Evolutionary conservation across 2,797 vertebrate genomes (phyloP).

Genomic region (Micromesistius poutassou): DNA sequence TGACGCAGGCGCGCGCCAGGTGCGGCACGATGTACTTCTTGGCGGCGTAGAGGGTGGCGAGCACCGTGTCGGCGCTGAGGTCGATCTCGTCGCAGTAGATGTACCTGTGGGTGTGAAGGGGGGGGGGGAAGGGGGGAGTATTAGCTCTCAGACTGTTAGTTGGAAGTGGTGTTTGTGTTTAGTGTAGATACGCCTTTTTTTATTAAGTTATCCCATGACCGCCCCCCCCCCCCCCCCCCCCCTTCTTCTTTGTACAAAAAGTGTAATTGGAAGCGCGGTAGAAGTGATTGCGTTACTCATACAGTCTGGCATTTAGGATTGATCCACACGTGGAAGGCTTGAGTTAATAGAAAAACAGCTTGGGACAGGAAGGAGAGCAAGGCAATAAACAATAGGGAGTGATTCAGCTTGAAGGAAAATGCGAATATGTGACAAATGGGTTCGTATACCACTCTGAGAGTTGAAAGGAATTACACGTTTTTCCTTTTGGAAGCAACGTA

Average conservation of each 20-base stretch:
- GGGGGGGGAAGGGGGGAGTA: neutral
- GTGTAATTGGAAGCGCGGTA: neutral
- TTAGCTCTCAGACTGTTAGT: neutral
- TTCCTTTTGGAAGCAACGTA: neutral
- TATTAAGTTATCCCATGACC: neutral
- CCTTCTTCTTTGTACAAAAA: neutral
- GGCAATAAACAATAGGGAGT: conserved; percentile 21
- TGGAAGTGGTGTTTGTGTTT: neutral
- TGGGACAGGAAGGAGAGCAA: conserved; percentile 10
- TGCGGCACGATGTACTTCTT: conserved; percentile 99
- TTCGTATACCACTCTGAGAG: conserved; percentile 8
- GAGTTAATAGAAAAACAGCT: conserved; percentile 25
- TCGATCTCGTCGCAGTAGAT: conserved; percentile 99
- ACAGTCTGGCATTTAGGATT: conserved; percentile 30
- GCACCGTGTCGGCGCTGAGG: conserved; percentile 91
- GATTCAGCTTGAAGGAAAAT: conserved; percentile 36
- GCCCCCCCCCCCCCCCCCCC: too few relatives aligned
- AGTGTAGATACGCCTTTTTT: neutral
- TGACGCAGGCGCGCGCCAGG: conserved; percentile 93
- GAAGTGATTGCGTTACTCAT: conserved; percentile 39
- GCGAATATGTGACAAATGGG: conserved; percentile 20
- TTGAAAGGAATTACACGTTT: conserved; percentile 16
- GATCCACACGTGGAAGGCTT: conserved; percentile 23
- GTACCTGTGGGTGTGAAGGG: conserved; percentile 75
- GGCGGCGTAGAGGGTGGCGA: conserved; percentile 95